Base-by-base conservation (phyloP, 2,888 invertebrate species). In the Prosapia bicincta region DNA sequence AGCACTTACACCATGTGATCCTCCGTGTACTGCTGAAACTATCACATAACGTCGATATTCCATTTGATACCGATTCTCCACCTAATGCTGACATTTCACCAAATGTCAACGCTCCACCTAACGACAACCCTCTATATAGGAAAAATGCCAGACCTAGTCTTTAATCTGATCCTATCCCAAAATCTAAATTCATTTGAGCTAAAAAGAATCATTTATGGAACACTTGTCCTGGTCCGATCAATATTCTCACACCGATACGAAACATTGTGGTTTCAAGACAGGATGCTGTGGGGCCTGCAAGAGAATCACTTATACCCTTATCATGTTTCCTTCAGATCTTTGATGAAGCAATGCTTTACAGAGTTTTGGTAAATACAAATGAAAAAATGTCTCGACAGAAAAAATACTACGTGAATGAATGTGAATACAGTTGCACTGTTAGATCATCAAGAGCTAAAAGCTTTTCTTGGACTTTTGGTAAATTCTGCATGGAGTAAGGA, bases 301-400 rank as follows among this genome's bases (percentile, higher is more conserved):
- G n/a, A n/a, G n/a, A n/a, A n/a, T n/a, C n/a, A n/a, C n/a, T n/a
- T n/a, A n/a, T n/a, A n/a, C n/a, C n/a, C n/a, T n/a, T n/a, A n/a
- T n/a, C n/a, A n/a, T n/a, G n/a, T n/a, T n/a, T n/a, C n/a, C n/a
- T n/a, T n/a, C n/a, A n/a, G n/a, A n/a, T n/a, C n/a, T n/a, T n/a
- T n/a, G n/a, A n/a, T n/a, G n/a, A n/a, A 70, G 25, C 30, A 28
- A 70, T 70, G 70, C 13, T 70, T 15, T 38, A 10, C n/a, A 70
- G 9, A 38, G 2, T 70, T 32, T 23, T 38, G 30, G 20, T 20
- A 24, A 23, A 38, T 25, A 70, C 70, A n/a, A 70, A 70, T 38
- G 70, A 20, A 70, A 38, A 70, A 70, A 70, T 70, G 70, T 5
- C 32, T 70, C 70, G 38, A 38, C 32, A 23, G 38, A 70, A 25